These are phyloP conservation scores for Apaloderma vittatum DNA, from an alignment of 2,113 vertebrate genomes.

Conservation along the genomic window DNA sequence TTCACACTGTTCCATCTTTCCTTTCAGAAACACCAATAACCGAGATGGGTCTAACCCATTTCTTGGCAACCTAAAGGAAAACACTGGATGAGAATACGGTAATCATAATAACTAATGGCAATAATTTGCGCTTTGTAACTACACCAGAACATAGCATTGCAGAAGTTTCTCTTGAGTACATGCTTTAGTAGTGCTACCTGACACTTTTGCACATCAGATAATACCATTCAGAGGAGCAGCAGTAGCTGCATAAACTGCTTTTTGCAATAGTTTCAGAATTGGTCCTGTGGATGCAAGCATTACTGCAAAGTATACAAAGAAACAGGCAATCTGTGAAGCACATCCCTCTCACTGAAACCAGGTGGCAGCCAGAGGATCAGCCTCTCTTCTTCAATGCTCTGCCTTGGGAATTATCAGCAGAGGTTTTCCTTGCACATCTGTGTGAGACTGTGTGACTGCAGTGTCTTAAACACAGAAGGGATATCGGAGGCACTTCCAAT, in stretches of 20 bases:
- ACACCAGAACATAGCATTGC: background rate
- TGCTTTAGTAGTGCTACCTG: background rate
- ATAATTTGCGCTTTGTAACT: background rate
- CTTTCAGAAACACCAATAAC: background rate
- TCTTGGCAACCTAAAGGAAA: background rate
- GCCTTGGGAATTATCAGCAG: background rate
- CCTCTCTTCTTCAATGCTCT: background rate
- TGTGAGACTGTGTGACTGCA: background rate
- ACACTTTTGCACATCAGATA: background rate
- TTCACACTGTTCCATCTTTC: rapidly evolving
- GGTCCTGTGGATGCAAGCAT: background rate
- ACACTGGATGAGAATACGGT: background rate
- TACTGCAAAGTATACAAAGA: background rate
- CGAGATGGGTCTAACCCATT: background rate
- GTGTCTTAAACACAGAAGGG: background rate
- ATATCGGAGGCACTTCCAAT: background rate
- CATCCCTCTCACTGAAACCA: background rate
- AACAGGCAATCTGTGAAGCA: background rate
- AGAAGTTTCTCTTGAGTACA: background rate
- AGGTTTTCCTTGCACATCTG: background rate
- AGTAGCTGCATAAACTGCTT: background rate
- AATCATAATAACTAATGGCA: background rate
- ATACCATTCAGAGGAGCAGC: background rate
- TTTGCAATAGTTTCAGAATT: background rate
- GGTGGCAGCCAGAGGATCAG: background rate